Base-by-base conservation (phyloP, 35 echinoderm and acorn worm species). In the Lytechinus pictus region DNA sequence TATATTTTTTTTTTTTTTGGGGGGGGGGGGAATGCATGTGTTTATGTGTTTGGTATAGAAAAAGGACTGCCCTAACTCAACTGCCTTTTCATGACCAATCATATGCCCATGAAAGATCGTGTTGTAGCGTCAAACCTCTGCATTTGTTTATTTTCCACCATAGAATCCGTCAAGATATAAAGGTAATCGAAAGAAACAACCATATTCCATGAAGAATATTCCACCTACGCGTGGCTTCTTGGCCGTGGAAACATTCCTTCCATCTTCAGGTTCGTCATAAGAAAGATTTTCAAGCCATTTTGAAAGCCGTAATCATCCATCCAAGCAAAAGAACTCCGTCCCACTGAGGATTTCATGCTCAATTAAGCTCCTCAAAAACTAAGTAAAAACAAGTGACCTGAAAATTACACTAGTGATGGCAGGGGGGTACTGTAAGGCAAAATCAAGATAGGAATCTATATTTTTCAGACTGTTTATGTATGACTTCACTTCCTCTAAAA, bases 351-450 rank as follows among this genome's bases (percentile, higher is more conserved):
- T 79, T 79, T 79, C 66, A 79, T 24, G 66, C 66, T 79, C 66
- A 79, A 79, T 79, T 79, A 24, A 16, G n/a, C 19, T 6, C 6
- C 66, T 19, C 16, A 79, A 24, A 79, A 79, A 79, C 5, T 79
- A 79, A 79, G 66, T 79, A 24, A 79, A 79, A 79, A 19, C 66
- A 79, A 79, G 66, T 79, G 66, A 79, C 66, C 66, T 79, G 66
- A 16, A 79, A 79, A 79, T 79, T 24, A 79, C 24, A 79, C 66
- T 5, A 7, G 66, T 24, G 16, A 79, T 24, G 66, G 66, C 7
- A 24, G 66, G 66, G 66, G 66, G 33, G 33, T 44, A 44, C 33
- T 44, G 33, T 44, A 5, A 79, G 13, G 21, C 56, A 79, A 24
- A 79, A 79, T 24, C n/a, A 24, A 24, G 66, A 24, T 24, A 24